Conservation (phyloP, 2,113 vertebrate genomes). For the Dicentrarchus labrax region DNA sequence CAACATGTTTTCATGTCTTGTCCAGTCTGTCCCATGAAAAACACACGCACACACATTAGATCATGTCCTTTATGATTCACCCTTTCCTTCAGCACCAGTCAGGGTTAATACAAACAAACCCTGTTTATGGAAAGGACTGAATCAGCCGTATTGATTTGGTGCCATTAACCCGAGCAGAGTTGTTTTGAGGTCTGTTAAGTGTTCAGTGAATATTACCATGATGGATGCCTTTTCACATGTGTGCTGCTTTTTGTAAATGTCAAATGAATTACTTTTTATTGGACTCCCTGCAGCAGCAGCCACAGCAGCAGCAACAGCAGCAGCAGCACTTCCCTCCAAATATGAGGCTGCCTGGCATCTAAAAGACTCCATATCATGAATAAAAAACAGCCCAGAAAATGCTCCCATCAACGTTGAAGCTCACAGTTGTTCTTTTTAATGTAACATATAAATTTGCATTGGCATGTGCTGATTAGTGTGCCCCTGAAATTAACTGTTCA, state of each 20-base stretch:
- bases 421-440: slow-evolving; percentile 1
- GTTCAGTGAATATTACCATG: slow-evolving; percentile 41
- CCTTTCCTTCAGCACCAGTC: slow-evolving; percentile 63
- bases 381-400: slow-evolving; percentile 32
- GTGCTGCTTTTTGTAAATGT: slow-evolving; percentile 58
- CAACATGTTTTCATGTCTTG: slow-evolving; percentile 50
- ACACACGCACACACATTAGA: slow-evolving; percentile 56
- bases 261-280: slow-evolving; percentile 54
- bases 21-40: slow-evolving; percentile 36
- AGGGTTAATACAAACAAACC: slow-evolving; percentile 67
- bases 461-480: slow-evolving; percentile 49
- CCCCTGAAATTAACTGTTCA: slow-evolving; percentile 45
- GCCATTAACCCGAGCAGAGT: slow-evolving; percentile 38
- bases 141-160: slow-evolving; percentile 59
- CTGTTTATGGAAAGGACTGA: slow-evolving; percentile 64
- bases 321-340: slow-evolving; percentile 32
- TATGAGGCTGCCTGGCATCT: slow-evolving; percentile 9
- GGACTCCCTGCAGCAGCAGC: slow-evolving; percentile 20
- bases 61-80: slow-evolving; percentile 74
- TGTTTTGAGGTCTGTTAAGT: slow-evolving; percentile 47
- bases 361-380: slow-evolving; percentile 45
- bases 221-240: slow-evolving; percentile 42
- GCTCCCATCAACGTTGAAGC: slow-evolving; percentile 5
- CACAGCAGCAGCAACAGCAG: not conserved
- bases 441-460: slow-evolving; percentile 35